Base-by-base conservation (phyloP, 2,797 vertebrate genomes). In the Acanthornis magna region DNA sequence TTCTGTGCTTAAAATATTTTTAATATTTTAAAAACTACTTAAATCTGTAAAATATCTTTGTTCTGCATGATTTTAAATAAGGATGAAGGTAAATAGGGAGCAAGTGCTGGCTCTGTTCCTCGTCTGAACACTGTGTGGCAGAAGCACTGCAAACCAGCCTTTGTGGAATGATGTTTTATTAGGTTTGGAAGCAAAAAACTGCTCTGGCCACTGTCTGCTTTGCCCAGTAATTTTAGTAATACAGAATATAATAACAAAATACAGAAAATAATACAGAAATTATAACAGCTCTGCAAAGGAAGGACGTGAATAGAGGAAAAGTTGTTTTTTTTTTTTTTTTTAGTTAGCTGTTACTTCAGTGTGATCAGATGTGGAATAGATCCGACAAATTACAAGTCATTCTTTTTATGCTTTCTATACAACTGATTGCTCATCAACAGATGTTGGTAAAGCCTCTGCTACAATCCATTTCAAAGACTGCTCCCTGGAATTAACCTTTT, bases 91-190 rank as follows among this genome's bases (percentile, higher is more conserved):
- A 48, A 78, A 32, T 1, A 42, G 6, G 13, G 43, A 76, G 45
- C 4, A 85, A 57, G 58, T 4, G 2, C 17, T 13, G n/a, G 13
- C 22, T 88, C 29, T 85, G 45, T 88, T 92, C 92, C 84, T 90
- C 51, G 61, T 90, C 65, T 95, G 88, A 88, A 89, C 91, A 2
- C 95, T 90, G 90, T 91, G 95, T 95, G 93, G 95, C 96, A 97
- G 94, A 40, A 94, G 67, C 40, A 50, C 73, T 48, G 45, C 92
- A 88, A 77, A 57, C 26, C 74, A 92, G 66, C n/a, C 11, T 34
- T 20, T 43, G 12, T 14, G 29, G n/a, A 76, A 29, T 27, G 40
- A 47, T 18, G 3, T 6, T 45, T 68, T 8, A 26, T 16, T 17
- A 21, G 58, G 9, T 32, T 72, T 55, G 60, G 14, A 29, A 57